phyloP scores from a whole-genome alignment of 2,888 invertebrate species.

The Amorpha juglandis region DNA sequence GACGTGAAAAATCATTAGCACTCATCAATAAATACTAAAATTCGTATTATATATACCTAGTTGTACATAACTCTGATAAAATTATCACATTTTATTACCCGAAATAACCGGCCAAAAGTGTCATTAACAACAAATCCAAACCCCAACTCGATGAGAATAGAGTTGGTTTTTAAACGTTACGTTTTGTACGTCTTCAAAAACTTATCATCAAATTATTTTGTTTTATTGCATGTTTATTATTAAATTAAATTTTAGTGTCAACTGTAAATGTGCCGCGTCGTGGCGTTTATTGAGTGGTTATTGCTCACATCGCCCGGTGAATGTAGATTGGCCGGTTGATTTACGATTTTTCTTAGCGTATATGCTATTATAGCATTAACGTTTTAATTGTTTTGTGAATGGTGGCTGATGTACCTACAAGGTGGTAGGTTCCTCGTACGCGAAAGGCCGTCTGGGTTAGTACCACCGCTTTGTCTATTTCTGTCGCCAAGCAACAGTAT shows the following conservation, averaged over 20 bases:
- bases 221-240: conserved; percentile 28
- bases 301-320: background rate
- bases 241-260: conserved; percentile 25
- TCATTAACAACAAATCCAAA: background rate
- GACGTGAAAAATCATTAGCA: background rate
- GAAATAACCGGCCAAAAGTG: conserved; percentile 7
- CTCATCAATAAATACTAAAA: background rate
- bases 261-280: conserved; percentile 10
- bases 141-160: background rate
- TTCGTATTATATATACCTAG: too few relatives aligned
- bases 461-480: too few relatives aligned
- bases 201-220: conserved; percentile 26
- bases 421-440: too few relatives aligned
- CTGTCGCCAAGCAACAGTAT: too few relatives aligned
- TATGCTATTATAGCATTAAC: background rate
- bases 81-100: background rate
- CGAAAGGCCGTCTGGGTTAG: too few relatives aligned
- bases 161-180: background rate
- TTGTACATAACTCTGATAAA: too few relatives aligned
- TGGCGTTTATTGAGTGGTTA: conserved; percentile 21
- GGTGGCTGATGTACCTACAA: too few relatives aligned
- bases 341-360: background rate
- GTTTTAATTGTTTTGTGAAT: conserved; percentile 1
- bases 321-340: background rate
- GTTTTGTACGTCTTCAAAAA: background rate